Base-by-base conservation (phyloP, 1,140 invertebrate genomes). In the Bombus impatiens region DNA sequence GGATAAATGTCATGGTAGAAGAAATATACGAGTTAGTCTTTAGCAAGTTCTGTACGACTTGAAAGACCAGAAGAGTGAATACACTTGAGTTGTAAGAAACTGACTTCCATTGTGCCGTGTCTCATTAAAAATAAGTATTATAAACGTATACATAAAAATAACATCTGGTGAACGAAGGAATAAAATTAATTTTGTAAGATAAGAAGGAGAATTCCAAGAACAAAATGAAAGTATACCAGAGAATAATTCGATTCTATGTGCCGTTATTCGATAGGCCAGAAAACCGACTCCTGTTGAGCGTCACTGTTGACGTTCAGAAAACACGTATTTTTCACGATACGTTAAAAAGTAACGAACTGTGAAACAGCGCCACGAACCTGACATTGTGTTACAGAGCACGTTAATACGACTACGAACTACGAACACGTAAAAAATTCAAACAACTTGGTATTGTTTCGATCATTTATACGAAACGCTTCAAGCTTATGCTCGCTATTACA, bases 341-440 rank as follows among this genome's bases (percentile, higher is more conserved):
- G 71, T 82, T 82, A 77, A 67, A 83, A 68, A 78, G 82, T 78
- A 83, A 83, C 74, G 74, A 83, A 83, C 82, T 83, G 74, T 77
- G 82, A 70, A 83, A 83, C 82, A 83, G 44, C 79, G 47, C 32
- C 70, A n/a, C 59, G n/a, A 35, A 35, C 32, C 72, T 22, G n/a
- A 3, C 72, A 83, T 83, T 83, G 72, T 67, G 80, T 74, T 83
- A 83, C 72, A 77, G 32, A 32, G 72, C 72, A 65, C 57, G 71
- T 76, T 83, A 83, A 83, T 83, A 76, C 74, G 44, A 28, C 35
- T 53, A 28, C 59, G 28, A 53, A n/a, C 35, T 53, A 28, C 59
- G 18, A 53, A n/a, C 37, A 77, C 74, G 82, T 40, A 62, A 84
- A 78, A 84, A 68, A 79, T 84, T 79, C 76, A 62, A 79, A 84